Base-by-base conservation (phyloP, 1,140 invertebrate species). In the Neodiprion lecontei region DNA sequence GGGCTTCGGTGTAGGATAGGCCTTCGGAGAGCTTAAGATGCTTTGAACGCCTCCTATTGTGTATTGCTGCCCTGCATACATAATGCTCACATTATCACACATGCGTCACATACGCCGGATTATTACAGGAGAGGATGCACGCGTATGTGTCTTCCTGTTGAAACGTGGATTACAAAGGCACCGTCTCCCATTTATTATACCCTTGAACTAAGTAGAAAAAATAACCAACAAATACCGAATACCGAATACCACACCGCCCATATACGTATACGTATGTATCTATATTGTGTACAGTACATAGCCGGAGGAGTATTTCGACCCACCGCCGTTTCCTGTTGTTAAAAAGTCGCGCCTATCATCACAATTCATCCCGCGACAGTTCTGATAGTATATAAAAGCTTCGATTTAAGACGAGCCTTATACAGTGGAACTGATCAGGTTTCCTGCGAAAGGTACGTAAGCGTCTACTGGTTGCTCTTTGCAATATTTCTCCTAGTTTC, bases 91-190 rank as follows among this genome's bases (percentile, higher is more conserved):
- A 47, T 69, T 47, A 23, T 69, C 67, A 47, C 67, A 47, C 53
- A 61, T 61, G 67, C 40, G 67, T 21, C 67, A 69, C 67, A 69
- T 69, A 69, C 40, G 67, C 40, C 67, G 67, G 67, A 69, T 69
- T 69, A 69, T 69, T 69, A 69, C 67, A 12, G 67, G 21, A 47
- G 67, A 23, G 67, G 67, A 69, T 69, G 67, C 67, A 47, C 5
- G 67, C 67, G 67, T 69, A 47, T 69, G 67, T 69, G 67, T 69
- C 67, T 69, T 69, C 67, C 67, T 69, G 67, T 69, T 69, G 21
- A 47, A 47, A 23, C 67, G 67, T 11, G 21, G 67, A 69, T 69
- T 69, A 69, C 67, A 69, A 69, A 69, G 67, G 67, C 40, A 69
- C 67, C 67, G 67, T 47, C 67, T 21, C 67, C 12, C 40, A 61